phyloP scores from a whole-genome alignment of 2,797 vertebrate species.

The Toxotes lorentzi region DNA sequence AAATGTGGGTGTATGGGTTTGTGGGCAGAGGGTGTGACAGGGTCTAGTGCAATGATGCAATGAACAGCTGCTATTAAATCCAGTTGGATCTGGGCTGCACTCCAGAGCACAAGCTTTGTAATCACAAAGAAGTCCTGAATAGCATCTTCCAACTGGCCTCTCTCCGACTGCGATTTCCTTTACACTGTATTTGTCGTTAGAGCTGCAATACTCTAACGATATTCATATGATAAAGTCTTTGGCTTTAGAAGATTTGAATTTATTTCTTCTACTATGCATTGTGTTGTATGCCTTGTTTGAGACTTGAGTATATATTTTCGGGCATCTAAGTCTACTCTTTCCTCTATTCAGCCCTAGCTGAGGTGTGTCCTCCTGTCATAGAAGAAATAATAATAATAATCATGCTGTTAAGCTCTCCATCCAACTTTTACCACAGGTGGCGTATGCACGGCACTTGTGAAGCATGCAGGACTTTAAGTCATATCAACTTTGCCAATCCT shows the following conservation, averaged over 20 bases:
- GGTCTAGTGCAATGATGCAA: conserved; percentile 29
- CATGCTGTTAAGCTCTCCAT: not conserved
- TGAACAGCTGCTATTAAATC: conserved; percentile 65
- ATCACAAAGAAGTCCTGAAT: conserved; percentile 55
- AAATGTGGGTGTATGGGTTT: conserved; percentile 14
- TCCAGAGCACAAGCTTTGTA: conserved; percentile 56
- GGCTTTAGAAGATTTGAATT: conserved; percentile 9
- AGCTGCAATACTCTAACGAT: not conserved
- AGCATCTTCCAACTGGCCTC: conserved; percentile 29
- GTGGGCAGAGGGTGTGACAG: conserved; percentile 17
- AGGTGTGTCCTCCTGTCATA: not conserved
- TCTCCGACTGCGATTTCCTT: conserved; percentile 13
- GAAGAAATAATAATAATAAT: conserved; percentile 13
- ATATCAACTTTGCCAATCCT: conserved; percentile 56
- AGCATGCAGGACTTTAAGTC: conserved; percentile 50
- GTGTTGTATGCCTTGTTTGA: not conserved
- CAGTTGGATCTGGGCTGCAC: conserved; percentile 48
- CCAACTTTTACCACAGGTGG: conserved; percentile 37
- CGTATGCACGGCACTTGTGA: conserved; percentile 12
- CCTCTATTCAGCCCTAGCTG: not conserved
- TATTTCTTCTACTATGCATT: not conserved
- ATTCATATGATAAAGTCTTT: not conserved
- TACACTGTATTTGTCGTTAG: conserved; percentile 3
- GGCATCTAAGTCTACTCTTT: not conserved
- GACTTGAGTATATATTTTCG: not conserved